These are phyloP conservation scores for Andrena marginata DNA, from an alignment of 2,888 invertebrate genomes.

Conservation along the genomic window DNA sequence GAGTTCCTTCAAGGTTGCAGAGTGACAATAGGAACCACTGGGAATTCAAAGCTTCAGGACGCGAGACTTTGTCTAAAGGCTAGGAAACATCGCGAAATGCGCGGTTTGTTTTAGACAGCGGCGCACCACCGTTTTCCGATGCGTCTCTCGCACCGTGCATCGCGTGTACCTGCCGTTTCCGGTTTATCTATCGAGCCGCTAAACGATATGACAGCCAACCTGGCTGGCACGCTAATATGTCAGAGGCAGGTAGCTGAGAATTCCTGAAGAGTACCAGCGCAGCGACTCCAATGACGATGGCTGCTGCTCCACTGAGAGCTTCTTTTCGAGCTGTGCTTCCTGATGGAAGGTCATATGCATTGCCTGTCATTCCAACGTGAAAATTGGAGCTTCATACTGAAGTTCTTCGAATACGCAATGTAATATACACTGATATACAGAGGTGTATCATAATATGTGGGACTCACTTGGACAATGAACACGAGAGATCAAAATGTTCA, in stretches of 20 bases:
- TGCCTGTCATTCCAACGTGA: too few species aligned
- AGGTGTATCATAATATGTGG: too few species aligned
- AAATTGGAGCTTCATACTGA: too few species aligned
- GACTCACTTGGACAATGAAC: too few species aligned
- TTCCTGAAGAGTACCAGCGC: conserved; percentile 69
- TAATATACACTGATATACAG: too few species aligned
- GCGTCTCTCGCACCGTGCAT: conserved; percentile 55
- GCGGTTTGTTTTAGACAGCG: conserved; percentile 53
- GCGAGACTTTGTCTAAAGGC: conserved; percentile 74
- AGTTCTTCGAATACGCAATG: too few species aligned
- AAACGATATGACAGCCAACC: conserved; percentile 57
- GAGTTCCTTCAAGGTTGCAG: neutral
- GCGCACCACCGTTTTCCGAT: conserved; percentile 63
- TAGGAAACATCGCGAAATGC: conserved; percentile 73
- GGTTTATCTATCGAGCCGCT: conserved; percentile 74
- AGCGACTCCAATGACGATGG: conserved; percentile 41
- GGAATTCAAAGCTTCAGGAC: conserved; percentile 51
- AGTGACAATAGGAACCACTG: conserved; percentile 62
- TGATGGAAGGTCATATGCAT: too few species aligned
- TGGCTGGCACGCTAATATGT: conserved; percentile 67
- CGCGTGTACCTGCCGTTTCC: conserved; percentile 70
- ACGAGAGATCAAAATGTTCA: too few species aligned
- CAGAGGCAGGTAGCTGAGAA: conserved; percentile 66
- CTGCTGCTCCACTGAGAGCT: conserved; percentile 34
- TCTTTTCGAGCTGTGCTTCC: conserved; percentile 41